phyloP scores from a whole-genome alignment of 2,113 vertebrate genomes.

The Toxotes chatareus region DNA sequence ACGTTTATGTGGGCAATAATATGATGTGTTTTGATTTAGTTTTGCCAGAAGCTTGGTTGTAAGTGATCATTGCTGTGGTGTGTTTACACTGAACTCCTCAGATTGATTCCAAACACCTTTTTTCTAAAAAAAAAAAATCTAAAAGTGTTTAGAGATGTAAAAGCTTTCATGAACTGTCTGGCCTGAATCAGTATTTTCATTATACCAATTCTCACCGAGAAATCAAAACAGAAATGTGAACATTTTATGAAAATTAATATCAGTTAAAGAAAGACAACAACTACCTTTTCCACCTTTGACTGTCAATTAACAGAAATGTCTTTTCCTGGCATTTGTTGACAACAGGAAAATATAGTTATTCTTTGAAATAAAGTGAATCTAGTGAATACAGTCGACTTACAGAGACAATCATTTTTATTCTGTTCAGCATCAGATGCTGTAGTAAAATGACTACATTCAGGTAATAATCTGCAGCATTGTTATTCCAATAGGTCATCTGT shows the following conservation, averaged over 20 bases:
- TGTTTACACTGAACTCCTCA: conserved; percentile 36
- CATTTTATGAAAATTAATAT: background rate
- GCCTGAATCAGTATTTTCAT: background rate
- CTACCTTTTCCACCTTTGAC: background rate
- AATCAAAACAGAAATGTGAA: background rate
- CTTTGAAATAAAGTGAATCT: no score
- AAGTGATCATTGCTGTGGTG: background rate
- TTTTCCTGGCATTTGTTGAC: no score
- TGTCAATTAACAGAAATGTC: conserved; percentile 22
- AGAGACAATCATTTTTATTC: background rate
- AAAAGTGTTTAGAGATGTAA: background rate
- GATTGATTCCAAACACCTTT: conserved; percentile 25
- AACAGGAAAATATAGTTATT: no score
- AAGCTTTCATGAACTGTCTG: background rate
- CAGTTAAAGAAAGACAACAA: background rate
- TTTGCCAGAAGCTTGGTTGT: conserved; percentile 4
- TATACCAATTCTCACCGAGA: background rate
- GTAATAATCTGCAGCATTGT: conserved; percentile 2
- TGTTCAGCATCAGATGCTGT: background rate
- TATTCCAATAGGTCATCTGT: conserved; percentile 16
- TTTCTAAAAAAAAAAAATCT: no score
- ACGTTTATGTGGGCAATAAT: conserved; percentile 6
- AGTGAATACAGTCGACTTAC: background rate
- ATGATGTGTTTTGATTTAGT: background rate
- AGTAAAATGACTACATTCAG: background rate